These are phyloP conservation scores for Lepeophtheirus salmonis DNA, from an alignment of 1,140 invertebrate genomes.

Conservation along the genomic window DNA sequence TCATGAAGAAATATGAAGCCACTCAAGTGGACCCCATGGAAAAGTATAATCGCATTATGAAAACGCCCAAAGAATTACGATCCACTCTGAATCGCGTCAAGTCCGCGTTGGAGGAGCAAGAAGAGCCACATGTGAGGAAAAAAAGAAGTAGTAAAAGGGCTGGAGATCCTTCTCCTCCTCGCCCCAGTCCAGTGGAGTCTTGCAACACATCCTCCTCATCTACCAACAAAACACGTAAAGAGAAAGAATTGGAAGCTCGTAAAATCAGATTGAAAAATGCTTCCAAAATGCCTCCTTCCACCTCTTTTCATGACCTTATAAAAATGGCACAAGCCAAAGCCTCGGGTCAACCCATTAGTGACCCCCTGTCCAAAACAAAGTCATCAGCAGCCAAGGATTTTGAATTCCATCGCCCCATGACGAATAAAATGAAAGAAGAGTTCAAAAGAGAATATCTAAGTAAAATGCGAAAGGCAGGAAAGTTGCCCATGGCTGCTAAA, in stretches of 20 bases:
- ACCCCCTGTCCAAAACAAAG: conserved; percentile 18
- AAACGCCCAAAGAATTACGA: conserved; percentile 25
- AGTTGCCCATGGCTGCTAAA: neutral
- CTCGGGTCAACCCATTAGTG: conserved; percentile 10
- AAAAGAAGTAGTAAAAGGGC: conserved; percentile 14
- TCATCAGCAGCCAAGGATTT: conserved; percentile 18
- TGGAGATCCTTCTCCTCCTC: neutral
- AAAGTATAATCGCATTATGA: conserved; percentile 21
- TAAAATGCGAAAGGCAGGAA: conserved; percentile 7
- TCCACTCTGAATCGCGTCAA: conserved; percentile 29
- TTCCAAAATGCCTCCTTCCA: conserved; percentile 20
- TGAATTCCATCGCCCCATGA: conserved; percentile 19
- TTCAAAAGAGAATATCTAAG: conserved; percentile 3
- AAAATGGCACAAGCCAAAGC: conserved; percentile 22
- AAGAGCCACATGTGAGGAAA: conserved; percentile 9
- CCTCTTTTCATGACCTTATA: conserved; percentile 24
- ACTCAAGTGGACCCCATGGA: conserved; percentile 33
- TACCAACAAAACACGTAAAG: no score
- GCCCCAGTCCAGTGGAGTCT: no score
- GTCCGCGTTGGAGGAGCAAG: conserved; percentile 21
- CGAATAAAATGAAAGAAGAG: conserved; percentile 17
- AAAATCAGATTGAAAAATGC: no score
- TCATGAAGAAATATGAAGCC: conserved; percentile 59
- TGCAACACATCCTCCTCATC: neutral
- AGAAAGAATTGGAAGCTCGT: no score